A percentile compares a stretch with the other conserved stretches of the same genome.
These are phyloP conservation scores for Polymixis lichenea DNA, from an alignment of 2,888 invertebrate genomes.

Conservation along the genomic window DNA sequence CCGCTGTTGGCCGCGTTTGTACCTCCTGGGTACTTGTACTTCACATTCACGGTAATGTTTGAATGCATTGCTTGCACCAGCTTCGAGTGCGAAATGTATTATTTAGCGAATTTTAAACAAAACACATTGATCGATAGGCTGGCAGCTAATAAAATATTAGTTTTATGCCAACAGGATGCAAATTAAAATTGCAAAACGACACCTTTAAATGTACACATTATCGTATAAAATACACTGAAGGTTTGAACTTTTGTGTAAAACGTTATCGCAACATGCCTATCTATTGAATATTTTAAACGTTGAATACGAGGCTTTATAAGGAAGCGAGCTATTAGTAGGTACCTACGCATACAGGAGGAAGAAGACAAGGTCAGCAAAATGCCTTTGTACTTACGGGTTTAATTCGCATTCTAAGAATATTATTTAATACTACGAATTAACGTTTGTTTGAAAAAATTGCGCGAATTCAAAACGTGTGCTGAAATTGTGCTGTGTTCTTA, in stretches of 20 bases:
- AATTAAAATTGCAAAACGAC: conserved; percentile 76
- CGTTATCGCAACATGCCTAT: conserved; percentile 38
- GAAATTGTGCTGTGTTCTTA: not conserved
- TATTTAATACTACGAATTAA: conserved; percentile 23
- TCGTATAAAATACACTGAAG: conserved; percentile 40
- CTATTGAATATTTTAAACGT: conserved; percentile 37
- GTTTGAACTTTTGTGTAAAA: conserved; percentile 38
- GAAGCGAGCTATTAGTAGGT: conserved; percentile 14
- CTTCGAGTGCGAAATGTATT: conserved; percentile 53
- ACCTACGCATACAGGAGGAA: conserved; percentile 9
- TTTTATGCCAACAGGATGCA: conserved; percentile 80
- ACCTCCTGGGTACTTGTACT: not conserved
- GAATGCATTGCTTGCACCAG: conserved; percentile 46
- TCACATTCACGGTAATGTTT: conserved; percentile 39
- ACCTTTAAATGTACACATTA: conserved; percentile 47
- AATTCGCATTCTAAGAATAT: conserved; percentile 13
- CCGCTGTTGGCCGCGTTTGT: too few relatives aligned
- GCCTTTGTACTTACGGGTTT: not conserved
- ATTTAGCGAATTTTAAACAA: conserved; percentile 60
- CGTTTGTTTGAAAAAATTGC: not conserved
- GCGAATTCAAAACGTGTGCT: not conserved
- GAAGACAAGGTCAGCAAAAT: conserved; percentile 29
- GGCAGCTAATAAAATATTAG: conserved; percentile 74
- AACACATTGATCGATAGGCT: conserved; percentile 72
- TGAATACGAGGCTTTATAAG: conserved; percentile 8